phyloP scores from a whole-genome alignment of 1,140 invertebrate genomes.

The Platorchestia sp. region DNA sequence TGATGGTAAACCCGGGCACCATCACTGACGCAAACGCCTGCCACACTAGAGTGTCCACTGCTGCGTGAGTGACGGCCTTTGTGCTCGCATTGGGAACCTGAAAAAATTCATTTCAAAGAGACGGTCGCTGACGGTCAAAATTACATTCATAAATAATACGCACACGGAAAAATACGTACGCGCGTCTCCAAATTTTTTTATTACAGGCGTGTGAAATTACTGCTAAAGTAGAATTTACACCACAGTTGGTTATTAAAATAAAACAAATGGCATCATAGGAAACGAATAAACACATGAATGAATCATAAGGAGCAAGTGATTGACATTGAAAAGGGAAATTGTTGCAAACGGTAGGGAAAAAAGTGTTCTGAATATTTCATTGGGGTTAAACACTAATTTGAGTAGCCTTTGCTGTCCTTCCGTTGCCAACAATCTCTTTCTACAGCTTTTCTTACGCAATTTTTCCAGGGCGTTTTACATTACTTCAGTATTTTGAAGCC shows the following conservation, averaged over 20 bases:
- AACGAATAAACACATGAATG: background rate
- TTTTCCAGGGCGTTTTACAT: background rate
- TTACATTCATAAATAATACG: background rate
- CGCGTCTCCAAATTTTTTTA: background rate
- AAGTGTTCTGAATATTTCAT: background rate
- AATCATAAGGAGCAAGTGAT: no score
- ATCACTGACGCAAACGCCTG: conserved; percentile 92
- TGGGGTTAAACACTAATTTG: background rate
- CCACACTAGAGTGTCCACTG: conserved; percentile 88
- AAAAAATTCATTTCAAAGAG: background rate
- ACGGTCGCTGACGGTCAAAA: no score
- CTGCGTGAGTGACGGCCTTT: conserved; percentile 74
- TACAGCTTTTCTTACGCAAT: no score
- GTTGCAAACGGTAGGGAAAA: background rate
- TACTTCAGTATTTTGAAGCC: background rate
- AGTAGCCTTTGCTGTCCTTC: background rate
- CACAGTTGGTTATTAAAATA: background rate
- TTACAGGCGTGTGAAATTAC: background rate
- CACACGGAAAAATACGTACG: background rate
- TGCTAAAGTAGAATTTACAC: background rate
- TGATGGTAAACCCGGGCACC: conserved; percentile 93
- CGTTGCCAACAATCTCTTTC: background rate
- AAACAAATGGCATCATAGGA: background rate
- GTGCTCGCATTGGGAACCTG: conserved; percentile 64
- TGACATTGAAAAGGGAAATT: background rate